A percentile compares a stretch with the other conserved stretches of the same genome.
These are phyloP conservation scores for Halocynthia aurantium DNA, from an alignment of 23 tunicate genomes.

Conservation along the genomic window DNA sequence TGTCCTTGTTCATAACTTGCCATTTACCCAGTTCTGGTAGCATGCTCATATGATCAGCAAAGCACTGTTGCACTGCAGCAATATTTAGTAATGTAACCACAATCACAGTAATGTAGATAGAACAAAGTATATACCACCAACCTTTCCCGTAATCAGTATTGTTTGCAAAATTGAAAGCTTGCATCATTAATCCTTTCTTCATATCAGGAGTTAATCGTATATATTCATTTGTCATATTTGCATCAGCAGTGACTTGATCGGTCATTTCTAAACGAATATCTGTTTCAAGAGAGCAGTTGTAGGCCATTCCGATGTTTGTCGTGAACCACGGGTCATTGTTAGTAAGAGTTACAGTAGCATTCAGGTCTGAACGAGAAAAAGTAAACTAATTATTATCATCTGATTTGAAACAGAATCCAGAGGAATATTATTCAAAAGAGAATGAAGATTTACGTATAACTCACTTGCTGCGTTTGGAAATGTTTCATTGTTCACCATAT, in stretches of 20 bases:
- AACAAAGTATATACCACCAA: not conserved
- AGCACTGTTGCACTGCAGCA: not conserved
- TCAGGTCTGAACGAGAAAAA: too few relatives aligned
- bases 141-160: not conserved
- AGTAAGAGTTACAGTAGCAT: too few relatives aligned
- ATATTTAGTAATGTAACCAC: too few relatives aligned
- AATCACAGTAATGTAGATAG: not conserved
- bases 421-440: too few relatives aligned
- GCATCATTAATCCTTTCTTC: conserved; percentile 11
- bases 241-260: not conserved
- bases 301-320: conserved; percentile 1
- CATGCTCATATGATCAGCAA: not conserved
- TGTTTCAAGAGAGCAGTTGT: conserved; percentile 4
- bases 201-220: not conserved
- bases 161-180: not conserved
- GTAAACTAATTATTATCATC: too few relatives aligned
- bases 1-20: not conserved
- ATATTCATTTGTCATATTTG: not conserved
- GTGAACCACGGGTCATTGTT: too few relatives aligned
- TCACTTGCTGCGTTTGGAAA: conserved; percentile 52
- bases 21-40: not conserved
- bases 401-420: too few relatives aligned
- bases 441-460: not conserved
- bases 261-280: not conserved
- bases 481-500: conserved; percentile 12